A percentile compares a stretch with the other conserved stretches of the same genome.
Evolutionary conservation across 1,140 invertebrate genomes (phyloP).

Genomic region (Drosophila nigrodunni): DNA sequence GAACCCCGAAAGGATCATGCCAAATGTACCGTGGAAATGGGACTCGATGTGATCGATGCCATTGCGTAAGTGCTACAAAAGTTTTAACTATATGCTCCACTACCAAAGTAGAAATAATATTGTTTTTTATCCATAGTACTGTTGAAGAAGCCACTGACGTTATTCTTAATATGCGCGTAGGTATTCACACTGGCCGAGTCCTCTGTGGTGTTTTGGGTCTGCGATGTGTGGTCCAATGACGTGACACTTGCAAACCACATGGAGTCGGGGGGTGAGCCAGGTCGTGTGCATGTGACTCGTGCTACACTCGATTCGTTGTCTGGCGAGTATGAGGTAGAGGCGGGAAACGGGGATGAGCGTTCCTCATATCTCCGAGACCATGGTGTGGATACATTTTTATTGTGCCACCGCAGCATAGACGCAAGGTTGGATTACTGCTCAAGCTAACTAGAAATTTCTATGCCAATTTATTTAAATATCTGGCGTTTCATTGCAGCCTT

Average conservation of each 20-base stretch:
- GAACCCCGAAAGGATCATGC: slow-evolving; percentile 93
- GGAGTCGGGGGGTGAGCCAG: slow-evolving; percentile 93
- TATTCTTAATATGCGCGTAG: slow-evolving; percentile 93
- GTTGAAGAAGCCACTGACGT: slow-evolving; percentile 92
- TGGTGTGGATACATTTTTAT: slow-evolving; percentile 95
- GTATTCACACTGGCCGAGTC: slow-evolving; percentile 95
- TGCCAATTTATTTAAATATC: background rate
- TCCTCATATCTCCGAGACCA: slow-evolving; percentile 95
- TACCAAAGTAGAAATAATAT: background rate
- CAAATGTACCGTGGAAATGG: slow-evolving; percentile 94
- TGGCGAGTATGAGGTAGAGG: slow-evolving; percentile 95
- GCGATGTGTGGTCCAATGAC: slow-evolving; percentile 94
- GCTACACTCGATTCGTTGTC: slow-evolving; percentile 93
- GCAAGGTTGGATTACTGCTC: slow-evolving; percentile 88
- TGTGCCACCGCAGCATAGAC: slow-evolving; percentile 90
- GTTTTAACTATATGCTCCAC: background rate
- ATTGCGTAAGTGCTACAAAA: slow-evolving; percentile 89
- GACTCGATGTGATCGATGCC: slow-evolving; percentile 95
- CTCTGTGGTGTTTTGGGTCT: slow-evolving; percentile 94
- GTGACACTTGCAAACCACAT: slow-evolving; percentile 94
- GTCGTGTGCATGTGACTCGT: slow-evolving; percentile 86
- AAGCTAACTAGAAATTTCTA: background rate
- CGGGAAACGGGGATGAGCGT: slow-evolving; percentile 92
- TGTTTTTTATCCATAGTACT: slow-evolving; percentile 63
- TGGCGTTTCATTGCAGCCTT: slow-evolving; percentile 85